These are phyloP conservation scores for Chironomus riparius DNA, from an alignment of 2,888 invertebrate species.

Conservation along the genomic window DNA sequence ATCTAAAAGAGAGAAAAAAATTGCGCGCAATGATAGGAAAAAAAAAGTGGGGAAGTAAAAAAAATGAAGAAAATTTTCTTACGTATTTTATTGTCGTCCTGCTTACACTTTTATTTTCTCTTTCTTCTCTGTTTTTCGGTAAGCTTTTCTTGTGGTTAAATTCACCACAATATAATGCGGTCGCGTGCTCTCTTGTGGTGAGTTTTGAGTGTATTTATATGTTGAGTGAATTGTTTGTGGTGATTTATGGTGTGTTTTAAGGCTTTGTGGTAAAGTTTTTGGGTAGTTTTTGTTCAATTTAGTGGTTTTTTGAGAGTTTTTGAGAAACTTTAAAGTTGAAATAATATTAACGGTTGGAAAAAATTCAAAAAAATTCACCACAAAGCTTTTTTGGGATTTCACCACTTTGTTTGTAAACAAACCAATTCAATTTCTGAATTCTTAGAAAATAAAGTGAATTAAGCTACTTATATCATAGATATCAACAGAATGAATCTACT, in stretches of 20 bases:
- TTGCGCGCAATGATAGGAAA: constrained; percentile 11
- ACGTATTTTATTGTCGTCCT: neutral
- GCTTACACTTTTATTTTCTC: neutral
- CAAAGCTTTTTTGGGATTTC: too few relatives aligned
- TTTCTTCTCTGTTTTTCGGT: neutral
- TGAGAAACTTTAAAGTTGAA: too few relatives aligned
- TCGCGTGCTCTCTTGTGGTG: neutral
- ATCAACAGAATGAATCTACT: neutral
- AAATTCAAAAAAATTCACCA: too few relatives aligned
- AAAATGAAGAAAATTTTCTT: constrained; percentile 10
- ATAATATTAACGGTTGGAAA: too few relatives aligned
- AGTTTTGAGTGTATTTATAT: neutral
- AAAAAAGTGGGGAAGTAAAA: constrained; percentile 21
- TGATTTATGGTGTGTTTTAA: neutral
- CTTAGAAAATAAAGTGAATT: neutral
- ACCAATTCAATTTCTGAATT: neutral
- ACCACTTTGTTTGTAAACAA: neutral
- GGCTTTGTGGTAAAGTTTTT: neutral
- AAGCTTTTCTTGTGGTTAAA: neutral
- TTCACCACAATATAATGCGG: neutral
- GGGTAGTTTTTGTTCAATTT: too few relatives aligned
- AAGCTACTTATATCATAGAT: neutral
- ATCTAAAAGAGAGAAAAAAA: constrained; percentile 12
- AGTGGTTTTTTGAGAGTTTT: too few relatives aligned
- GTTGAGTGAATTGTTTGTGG: neutral